Evolutionary conservation across 1,140 invertebrate species (phyloP).

Genomic region (Bombus superbus): DNA sequence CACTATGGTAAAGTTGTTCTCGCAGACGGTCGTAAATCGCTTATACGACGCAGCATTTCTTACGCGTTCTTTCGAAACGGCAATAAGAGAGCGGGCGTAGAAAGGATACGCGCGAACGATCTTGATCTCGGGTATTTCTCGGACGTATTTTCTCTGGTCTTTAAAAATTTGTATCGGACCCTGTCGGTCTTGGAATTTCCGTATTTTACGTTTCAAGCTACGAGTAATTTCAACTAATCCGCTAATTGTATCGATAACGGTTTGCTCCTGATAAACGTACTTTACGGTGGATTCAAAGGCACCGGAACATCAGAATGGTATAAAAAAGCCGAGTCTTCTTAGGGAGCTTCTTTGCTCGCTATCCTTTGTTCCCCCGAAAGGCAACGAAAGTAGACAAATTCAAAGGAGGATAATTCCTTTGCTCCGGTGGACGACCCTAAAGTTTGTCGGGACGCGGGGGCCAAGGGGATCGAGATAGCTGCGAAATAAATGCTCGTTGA

Average conservation of each 20-base stretch:
- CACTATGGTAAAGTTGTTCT: neutral
- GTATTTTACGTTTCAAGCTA: neutral
- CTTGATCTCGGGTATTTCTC: neutral
- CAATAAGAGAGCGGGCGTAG: neutral
- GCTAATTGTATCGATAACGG: neutral
- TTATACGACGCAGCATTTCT: neutral
- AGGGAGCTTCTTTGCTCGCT: slow-evolving; percentile 1
- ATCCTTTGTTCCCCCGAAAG: neutral
- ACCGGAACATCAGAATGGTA: neutral
- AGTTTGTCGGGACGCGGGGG: neutral
- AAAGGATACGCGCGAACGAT: neutral
- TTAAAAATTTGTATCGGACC: accelerated
- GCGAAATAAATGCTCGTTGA: slow-evolving; percentile 25
- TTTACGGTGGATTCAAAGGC: neutral
- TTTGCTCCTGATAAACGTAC: neutral
- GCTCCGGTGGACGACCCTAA: neutral
- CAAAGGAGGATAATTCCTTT: slow-evolving; percentile 33
- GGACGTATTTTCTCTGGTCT: neutral
- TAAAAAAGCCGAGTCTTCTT: neutral
- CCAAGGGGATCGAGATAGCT: slow-evolving; percentile 5
- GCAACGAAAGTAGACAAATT: slow-evolving; percentile 38
- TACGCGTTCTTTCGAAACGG: no score
- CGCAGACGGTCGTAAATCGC: slow-evolving; percentile 31
- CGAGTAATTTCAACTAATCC: neutral
- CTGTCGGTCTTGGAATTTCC: no score